Conservation (phyloP, 2,797 vertebrate genomes). For the Manis pentadactyla region DNA sequence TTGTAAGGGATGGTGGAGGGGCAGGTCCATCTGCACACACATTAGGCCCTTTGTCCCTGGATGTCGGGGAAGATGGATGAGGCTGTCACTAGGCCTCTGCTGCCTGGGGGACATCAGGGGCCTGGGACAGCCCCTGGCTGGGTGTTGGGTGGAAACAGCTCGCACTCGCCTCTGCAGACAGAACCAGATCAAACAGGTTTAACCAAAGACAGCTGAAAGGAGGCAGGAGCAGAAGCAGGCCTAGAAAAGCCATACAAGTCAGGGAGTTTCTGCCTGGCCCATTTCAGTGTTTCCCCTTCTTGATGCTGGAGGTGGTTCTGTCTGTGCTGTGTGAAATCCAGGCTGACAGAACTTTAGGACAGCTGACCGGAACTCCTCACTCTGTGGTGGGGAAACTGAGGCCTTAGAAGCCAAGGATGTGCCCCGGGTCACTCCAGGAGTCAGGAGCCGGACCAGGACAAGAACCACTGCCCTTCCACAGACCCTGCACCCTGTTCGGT, state of each 20-base stretch:
- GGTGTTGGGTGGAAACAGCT: neutral
- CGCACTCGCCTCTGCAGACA: neutral
- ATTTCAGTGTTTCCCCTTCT: fast-evolving
- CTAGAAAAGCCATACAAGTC: neutral
- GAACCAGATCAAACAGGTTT: neutral
- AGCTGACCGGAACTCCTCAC: neutral
- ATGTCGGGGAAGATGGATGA: constrained; percentile 84
- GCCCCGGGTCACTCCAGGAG: neutral
- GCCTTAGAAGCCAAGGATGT: neutral
- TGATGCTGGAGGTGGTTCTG: neutral
- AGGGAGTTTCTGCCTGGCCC: neutral
- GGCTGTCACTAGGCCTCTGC: constrained; percentile 73
- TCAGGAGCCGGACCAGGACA: neutral
- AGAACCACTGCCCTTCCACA: fast-evolving
- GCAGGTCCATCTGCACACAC: constrained; percentile 85
- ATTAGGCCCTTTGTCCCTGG: constrained; percentile 85
- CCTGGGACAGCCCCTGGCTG: constrained; percentile 67
- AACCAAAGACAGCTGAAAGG: neutral
- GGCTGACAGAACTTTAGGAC: neutral
- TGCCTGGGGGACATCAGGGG: constrained; percentile 78
- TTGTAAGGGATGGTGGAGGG: constrained; percentile 82
- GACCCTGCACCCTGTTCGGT: fast-evolving
- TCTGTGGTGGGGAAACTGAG: neutral
- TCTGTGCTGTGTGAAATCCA: neutral
- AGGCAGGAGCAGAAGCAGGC: neutral